Conservation (phyloP, 2,797 vertebrate species). For the Melanotaenia pygmaea region DNA sequence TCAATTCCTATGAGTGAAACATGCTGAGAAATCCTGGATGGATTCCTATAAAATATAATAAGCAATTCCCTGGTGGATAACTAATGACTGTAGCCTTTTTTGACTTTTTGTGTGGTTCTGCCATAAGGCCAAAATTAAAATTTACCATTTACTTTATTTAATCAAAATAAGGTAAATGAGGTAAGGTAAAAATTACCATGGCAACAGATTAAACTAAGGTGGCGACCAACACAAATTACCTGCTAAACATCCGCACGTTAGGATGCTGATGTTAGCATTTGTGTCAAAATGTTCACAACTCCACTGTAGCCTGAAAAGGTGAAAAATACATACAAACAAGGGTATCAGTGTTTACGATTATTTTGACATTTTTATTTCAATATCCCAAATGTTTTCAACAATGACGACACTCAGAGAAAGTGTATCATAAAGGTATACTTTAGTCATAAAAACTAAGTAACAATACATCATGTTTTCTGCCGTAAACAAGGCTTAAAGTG, state of each 20-base stretch:
- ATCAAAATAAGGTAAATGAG: neutral
- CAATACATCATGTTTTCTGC: too few species aligned
- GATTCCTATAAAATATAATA: conserved; percentile 1
- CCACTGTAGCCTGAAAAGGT: neutral
- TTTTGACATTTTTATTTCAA: neutral
- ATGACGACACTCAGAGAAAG: neutral
- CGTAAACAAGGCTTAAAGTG: too few species aligned
- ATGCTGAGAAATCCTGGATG: neutral
- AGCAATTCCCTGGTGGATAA: neutral
- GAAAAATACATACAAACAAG: neutral
- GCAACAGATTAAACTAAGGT: neutral
- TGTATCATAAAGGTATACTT: neutral
- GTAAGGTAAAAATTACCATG: neutral
- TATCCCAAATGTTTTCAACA: neutral
- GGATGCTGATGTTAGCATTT: conserved; percentile 10
- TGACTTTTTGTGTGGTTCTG: neutral
- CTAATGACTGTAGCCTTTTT: neutral
- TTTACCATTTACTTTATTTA: neutral
- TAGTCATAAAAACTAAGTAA: too few species aligned
- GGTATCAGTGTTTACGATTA: neutral
- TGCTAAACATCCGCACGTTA: conserved; percentile 8
- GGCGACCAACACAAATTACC: conserved; percentile 7
- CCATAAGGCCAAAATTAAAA: neutral
- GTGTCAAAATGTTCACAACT: neutral
- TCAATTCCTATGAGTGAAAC: neutral